phyloP scores from a whole-genome alignment of 2,797 vertebrate species.

The Silurus aristotelis region DNA sequence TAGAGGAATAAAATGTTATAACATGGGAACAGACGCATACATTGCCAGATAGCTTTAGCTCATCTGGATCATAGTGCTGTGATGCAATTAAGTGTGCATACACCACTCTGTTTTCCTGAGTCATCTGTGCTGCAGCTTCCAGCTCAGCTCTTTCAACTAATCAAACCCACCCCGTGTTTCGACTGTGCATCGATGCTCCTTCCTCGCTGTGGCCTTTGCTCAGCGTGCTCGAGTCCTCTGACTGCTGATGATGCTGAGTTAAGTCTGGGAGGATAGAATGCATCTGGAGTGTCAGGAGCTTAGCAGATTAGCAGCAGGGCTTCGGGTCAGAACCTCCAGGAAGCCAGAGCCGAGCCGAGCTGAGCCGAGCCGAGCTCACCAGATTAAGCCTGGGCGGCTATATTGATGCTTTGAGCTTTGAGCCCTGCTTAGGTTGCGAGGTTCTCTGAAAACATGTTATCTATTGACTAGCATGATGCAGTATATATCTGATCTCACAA shows the following conservation, averaged over 20 bases:
- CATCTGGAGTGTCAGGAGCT: neutral
- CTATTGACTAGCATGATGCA: conserved; percentile 13
- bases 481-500: conserved; percentile 3
- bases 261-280: neutral
- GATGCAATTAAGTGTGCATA: neutral
- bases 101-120: conserved; percentile 14
- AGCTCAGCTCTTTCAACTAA: neutral
- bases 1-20: no score
- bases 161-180: neutral
- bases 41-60: neutral
- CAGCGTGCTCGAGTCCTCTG: neutral
- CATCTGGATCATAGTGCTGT: neutral
- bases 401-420: conserved; percentile 35
- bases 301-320: conserved; percentile 33
- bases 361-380: conserved; percentile 13
- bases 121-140: neutral
- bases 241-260: conserved; percentile 3
- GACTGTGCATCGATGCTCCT: neutral
- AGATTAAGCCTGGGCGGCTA: conserved; percentile 32
- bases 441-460: conserved; percentile 33
- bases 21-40: no score
- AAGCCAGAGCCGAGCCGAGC: conserved; percentile 12
- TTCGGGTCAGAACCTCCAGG: conserved; percentile 27
- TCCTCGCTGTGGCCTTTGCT: conserved; percentile 3
- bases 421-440: conserved; percentile 30